These are phyloP conservation scores for Blera fallax DNA, from an alignment of 2,888 invertebrate species.

Conservation along the genomic window DNA sequence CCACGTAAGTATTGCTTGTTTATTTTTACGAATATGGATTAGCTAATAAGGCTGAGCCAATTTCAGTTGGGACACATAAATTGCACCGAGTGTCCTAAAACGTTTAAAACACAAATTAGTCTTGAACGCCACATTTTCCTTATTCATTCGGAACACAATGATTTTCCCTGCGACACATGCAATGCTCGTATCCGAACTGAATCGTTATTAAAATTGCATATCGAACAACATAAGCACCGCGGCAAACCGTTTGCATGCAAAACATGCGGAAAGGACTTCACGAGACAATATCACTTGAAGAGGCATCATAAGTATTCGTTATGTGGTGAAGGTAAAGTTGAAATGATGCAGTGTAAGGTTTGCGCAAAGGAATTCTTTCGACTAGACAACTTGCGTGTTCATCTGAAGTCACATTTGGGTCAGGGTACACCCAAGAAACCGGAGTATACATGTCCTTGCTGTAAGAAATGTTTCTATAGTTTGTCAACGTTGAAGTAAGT, in stretches of 20 bases:
- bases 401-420: slow-evolving; percentile 87
- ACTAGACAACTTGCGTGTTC: slow-evolving; percentile 88
- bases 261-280: slow-evolving; percentile 88
- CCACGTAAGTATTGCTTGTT: slow-evolving; percentile 76
- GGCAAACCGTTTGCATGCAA: slow-evolving; percentile 86
- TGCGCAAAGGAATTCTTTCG: slow-evolving; percentile 82
- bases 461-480: slow-evolving; percentile 86
- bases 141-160: slow-evolving; percentile 87
- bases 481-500: slow-evolving; percentile 82
- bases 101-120: slow-evolving; percentile 87
- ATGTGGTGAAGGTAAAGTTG: slow-evolving; percentile 78
- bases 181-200: slow-evolving; percentile 86
- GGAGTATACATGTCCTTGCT: slow-evolving; percentile 85
- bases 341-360: slow-evolving; percentile 80
- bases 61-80: slow-evolving; percentile 80
- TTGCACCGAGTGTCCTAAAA: slow-evolving; percentile 86
- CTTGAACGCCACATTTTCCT: slow-evolving; percentile 86
- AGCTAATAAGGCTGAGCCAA: neutral
- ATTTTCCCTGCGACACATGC: slow-evolving; percentile 86
- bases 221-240: slow-evolving; percentile 85
- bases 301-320: slow-evolving; percentile 79
- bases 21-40: neutral
- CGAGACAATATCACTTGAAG: slow-evolving; percentile 88
- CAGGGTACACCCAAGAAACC: slow-evolving; percentile 83
- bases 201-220: slow-evolving; percentile 86